Percentiles rank a stretch among this genome's conserved stretches.
phyloP scores from a whole-genome alignment of 2,113 vertebrate species.

The Gasterosteus aculeatus region DNA sequence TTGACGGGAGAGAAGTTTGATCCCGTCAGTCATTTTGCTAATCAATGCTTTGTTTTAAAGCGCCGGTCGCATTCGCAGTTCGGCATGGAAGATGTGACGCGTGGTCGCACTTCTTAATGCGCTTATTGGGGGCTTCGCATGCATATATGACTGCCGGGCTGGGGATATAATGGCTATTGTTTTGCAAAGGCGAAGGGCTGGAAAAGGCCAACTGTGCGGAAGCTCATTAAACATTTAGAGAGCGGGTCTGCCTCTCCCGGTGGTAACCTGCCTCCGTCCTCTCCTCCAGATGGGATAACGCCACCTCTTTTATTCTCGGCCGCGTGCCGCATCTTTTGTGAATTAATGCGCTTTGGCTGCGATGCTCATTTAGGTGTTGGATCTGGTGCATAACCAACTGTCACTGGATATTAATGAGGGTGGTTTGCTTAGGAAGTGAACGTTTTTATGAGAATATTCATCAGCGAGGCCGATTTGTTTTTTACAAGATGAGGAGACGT shows the following conservation, averaged over 20 bases:
- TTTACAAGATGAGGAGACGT: constrained; percentile 16
- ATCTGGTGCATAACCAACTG: constrained; percentile 49
- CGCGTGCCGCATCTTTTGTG: constrained; percentile 59
- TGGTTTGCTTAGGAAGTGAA: constrained; percentile 38
- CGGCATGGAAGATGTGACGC: constrained; percentile 11
- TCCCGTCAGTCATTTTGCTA: not conserved
- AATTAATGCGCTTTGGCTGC: constrained; percentile 63
- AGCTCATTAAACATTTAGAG: constrained; percentile 84
- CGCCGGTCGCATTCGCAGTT: constrained; percentile 3
- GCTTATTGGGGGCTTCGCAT: constrained; percentile 29
- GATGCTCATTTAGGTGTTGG: constrained; percentile 61
- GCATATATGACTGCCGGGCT: constrained; percentile 46
- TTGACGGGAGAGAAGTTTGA: not conserved
- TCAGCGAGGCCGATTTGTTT: not conserved
- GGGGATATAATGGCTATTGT: constrained; percentile 69
- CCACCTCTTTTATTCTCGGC: constrained; percentile 71
- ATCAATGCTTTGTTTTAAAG: not conserved
- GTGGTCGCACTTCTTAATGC: constrained; percentile 11
- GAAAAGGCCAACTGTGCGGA: constrained; percentile 78
- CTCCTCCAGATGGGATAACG: constrained; percentile 75
- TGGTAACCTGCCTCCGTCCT: constrained; percentile 72
- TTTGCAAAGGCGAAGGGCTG: constrained; percentile 69
- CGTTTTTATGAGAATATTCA: constrained; percentile 7
- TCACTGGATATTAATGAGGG: constrained; percentile 56
- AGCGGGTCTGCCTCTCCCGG: constrained; percentile 72